Conservation (phyloP, 1,140 invertebrate genomes). For the Temnothorax longispinosus region DNA sequence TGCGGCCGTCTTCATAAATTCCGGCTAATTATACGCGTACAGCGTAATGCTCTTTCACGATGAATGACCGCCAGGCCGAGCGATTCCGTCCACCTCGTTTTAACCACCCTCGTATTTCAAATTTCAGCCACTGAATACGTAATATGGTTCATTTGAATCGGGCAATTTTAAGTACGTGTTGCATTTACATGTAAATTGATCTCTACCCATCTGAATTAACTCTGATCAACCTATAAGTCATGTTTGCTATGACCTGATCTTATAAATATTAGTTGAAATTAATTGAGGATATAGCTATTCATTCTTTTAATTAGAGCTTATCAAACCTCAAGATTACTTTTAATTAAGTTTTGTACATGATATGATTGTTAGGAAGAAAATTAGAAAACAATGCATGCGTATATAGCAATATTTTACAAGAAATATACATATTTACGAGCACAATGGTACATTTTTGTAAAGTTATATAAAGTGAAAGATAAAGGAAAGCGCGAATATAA, state of each 20-base stretch:
- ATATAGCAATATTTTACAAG: neutral
- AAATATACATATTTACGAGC: neutral
- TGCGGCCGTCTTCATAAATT: slow-evolving; percentile 8
- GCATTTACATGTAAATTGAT: slow-evolving; percentile 40
- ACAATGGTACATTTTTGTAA: neutral
- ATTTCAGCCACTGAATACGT: slow-evolving; percentile 16
- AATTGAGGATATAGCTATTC: neutral
- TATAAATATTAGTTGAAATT: slow-evolving; percentile 19
- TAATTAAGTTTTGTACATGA: slow-evolving; percentile 1
- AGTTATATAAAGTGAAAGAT: neutral
- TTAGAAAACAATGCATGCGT: neutral
- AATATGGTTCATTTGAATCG: neutral
- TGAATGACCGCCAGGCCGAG: slow-evolving; percentile 14
- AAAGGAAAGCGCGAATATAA: neutral
- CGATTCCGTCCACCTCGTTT: neutral
- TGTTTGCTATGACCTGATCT: neutral
- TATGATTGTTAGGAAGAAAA: neutral
- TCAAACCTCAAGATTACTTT: neutral
- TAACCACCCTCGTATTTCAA: slow-evolving; percentile 1
- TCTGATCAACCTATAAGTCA: neutral
- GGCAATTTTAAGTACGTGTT: slow-evolving; percentile 14
- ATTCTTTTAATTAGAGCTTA: neutral
- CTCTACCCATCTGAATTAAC: slow-evolving; percentile 2
- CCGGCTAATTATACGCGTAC: slow-evolving; percentile 16
- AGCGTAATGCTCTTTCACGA: neutral